Conservation (phyloP, 1,140 invertebrate species). For the Arion vulgaris region DNA sequence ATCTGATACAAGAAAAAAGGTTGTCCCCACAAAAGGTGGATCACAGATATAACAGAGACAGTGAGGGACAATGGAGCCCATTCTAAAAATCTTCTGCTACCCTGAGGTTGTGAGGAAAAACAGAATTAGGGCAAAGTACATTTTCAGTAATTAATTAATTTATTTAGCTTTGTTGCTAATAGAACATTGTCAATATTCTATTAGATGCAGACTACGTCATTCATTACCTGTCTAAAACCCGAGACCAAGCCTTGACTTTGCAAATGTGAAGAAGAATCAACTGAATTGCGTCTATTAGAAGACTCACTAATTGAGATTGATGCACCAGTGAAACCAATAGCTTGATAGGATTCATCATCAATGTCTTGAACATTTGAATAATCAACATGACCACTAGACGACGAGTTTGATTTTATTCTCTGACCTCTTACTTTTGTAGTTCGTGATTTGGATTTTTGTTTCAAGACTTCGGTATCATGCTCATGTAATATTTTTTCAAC, state of each 20-base stretch:
- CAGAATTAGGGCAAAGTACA: too few relatives aligned
- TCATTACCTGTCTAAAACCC: constrained; percentile 14
- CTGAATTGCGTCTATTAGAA: background rate
- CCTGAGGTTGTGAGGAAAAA: too few relatives aligned
- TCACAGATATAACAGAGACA: too few relatives aligned
- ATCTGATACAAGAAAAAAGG: too few relatives aligned
- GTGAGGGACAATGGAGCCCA: too few relatives aligned
- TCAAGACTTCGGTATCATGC: background rate
- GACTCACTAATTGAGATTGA: background rate
- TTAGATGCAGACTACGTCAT: background rate
- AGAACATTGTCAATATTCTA: too few relatives aligned
- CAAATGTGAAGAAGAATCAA: background rate
- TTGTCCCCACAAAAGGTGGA: too few relatives aligned
- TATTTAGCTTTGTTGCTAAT: too few relatives aligned
- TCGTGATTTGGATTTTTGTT: constrained; percentile 8
- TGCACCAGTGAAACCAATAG: constrained; percentile 33
- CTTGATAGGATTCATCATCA: background rate
- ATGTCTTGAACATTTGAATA: background rate
- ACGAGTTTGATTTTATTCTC: background rate
- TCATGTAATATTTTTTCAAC: background rate
- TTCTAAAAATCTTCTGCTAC: too few relatives aligned
- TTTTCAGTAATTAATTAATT: too few relatives aligned
- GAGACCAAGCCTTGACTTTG: constrained; percentile 7
- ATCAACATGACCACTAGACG: background rate
- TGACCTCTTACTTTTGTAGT: constrained; percentile 1